phyloP scores from a whole-genome alignment of 1,140 invertebrate species.

The Bombus fervidus region DNA sequence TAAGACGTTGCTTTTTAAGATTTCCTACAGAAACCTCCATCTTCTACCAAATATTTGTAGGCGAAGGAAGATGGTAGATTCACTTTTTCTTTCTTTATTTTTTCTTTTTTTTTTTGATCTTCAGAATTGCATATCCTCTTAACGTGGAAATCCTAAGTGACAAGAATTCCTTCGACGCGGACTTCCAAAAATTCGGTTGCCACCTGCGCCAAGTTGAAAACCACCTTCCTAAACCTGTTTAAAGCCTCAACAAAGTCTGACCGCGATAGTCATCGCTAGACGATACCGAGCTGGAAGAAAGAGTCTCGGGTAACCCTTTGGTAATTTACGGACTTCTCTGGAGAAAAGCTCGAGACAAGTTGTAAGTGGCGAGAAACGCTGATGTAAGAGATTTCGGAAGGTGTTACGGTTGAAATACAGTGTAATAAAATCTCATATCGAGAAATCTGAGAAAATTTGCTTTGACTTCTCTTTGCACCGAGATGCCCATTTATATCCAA shows the following conservation, averaged over 20 bases:
- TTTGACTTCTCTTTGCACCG: neutral
- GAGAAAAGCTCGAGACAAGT: neutral
- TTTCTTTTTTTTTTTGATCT: too few species aligned
- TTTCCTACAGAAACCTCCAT: too few species aligned
- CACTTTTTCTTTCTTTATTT: too few species aligned
- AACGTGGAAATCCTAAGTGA: neutral
- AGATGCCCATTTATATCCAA: neutral
- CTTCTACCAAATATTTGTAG: too few species aligned
- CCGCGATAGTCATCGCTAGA: neutral
- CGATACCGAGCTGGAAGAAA: neutral
- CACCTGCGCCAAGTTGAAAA: neutral
- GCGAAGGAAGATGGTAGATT: too few species aligned
- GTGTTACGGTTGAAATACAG: neutral
- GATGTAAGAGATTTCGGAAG: neutral
- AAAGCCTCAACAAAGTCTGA: neutral
- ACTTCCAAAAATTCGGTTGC: neutral
- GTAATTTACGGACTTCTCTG: neutral
- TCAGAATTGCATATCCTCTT: too few species aligned
- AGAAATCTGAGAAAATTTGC: neutral
- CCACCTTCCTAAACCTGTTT: neutral
- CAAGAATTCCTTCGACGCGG: neutral
- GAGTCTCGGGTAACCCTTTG: neutral
- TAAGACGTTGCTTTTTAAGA: too few species aligned
- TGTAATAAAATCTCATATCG: neutral
- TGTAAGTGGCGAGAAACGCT: neutral